Percentiles rank a stretch among this genome's conserved stretches.
Conservation (phyloP, 2,888 invertebrate genomes). For the Heteromurus nitidus region DNA sequence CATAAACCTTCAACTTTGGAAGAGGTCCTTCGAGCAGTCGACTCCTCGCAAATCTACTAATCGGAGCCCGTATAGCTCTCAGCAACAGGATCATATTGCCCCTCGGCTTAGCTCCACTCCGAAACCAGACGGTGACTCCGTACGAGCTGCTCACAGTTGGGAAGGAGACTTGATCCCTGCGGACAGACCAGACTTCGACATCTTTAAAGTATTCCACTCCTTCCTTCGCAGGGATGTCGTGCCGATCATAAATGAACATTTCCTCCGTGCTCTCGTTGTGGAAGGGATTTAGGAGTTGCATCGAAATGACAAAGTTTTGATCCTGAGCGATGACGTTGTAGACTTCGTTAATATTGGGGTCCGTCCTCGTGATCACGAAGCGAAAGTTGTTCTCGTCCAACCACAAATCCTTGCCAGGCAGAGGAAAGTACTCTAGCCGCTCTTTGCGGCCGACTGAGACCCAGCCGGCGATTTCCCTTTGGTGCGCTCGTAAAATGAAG, state of each 20-base stretch:
- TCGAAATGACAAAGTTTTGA: conserved; percentile 89
- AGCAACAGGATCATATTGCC: conserved; percentile 83
- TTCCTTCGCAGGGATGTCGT: conserved; percentile 77
- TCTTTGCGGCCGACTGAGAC: conserved; percentile 85
- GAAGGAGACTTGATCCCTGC: conserved; percentile 90
- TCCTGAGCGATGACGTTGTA: conserved; percentile 74
- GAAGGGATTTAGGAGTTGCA: conserved; percentile 93
- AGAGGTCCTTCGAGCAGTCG: conserved; percentile 82
- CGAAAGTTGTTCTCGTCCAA: conserved; percentile 85
- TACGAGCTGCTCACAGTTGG: conserved; percentile 91
- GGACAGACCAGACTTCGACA: conserved; percentile 83
- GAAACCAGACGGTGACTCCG: conserved; percentile 86
- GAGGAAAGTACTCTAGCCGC: conserved; percentile 84
- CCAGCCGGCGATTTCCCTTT: conserved; percentile 95
- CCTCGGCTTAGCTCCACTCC: conserved; percentile 85
- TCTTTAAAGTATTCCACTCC: conserved; percentile 69
- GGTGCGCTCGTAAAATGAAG: conserved; percentile 86
- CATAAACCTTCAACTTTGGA: conserved; percentile 84
- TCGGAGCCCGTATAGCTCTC: conserved; percentile 72
- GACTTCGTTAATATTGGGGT: conserved; percentile 75
- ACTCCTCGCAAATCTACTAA: conserved; percentile 71
- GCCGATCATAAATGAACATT: conserved; percentile 86
- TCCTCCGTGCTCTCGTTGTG: conserved; percentile 91
- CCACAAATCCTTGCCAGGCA: conserved; percentile 79
- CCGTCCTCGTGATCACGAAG: conserved; percentile 85